A percentile compares a stretch with the other conserved stretches of the same genome.
These are phyloP conservation scores for Macrobrachium nipponense DNA, from an alignment of 1,140 invertebrate genomes.

Conservation along the genomic window DNA sequence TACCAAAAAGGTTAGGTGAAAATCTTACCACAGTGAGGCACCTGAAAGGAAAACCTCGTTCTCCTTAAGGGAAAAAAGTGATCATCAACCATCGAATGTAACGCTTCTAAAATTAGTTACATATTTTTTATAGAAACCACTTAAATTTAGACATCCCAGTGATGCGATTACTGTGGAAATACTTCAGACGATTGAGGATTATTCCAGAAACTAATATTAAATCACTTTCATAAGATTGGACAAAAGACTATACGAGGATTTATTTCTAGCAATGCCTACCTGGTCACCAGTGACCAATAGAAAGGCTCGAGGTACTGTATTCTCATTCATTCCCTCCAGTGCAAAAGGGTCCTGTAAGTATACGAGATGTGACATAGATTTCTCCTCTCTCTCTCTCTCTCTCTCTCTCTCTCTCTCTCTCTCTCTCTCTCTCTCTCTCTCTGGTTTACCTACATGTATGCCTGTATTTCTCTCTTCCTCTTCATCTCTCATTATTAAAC, in stretches of 20 bases:
- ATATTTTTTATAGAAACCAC: too few species aligned
- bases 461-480: too few species aligned
- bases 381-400: neutral
- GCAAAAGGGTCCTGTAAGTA: slow-evolving; percentile 36
- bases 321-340: slow-evolving; percentile 40
- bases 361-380: slow-evolving; percentile 31
- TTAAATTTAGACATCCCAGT: too few species aligned
- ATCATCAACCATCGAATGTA: neutral
- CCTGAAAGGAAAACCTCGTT: neutral
- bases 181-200: too few species aligned
- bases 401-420: too few species aligned
- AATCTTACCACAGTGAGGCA: neutral
- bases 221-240: slow-evolving; percentile 20
- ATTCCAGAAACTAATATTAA: slow-evolving; percentile 5
- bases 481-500: too few species aligned
- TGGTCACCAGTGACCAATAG: slow-evolving; percentile 44
- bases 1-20: too few species aligned
- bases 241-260: neutral
- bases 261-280: slow-evolving; percentile 39
- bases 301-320: slow-evolving; percentile 50
- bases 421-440: too few species aligned
- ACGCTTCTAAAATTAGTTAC: too few species aligned
- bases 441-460: too few species aligned
- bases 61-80: neutral
- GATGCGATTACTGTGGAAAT: too few species aligned